A percentile compares a stretch with the other conserved stretches of the same genome.
Evolutionary conservation across 2,888 invertebrate species (phyloP).

Genomic region (Oscheius onirici): DNA sequence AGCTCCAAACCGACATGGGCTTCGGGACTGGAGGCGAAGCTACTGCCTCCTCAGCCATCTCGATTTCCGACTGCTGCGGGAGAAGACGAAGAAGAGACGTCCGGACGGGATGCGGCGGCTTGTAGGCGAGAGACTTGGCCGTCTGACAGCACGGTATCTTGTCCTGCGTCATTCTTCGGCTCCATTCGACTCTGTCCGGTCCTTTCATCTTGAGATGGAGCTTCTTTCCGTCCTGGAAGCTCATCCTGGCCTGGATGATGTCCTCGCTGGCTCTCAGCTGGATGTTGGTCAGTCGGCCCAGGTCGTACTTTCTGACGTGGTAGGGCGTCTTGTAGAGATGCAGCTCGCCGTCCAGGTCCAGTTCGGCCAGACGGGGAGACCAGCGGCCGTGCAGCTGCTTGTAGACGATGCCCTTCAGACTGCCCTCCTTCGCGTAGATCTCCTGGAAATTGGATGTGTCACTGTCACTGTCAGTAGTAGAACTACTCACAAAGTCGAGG

Average conservation of each 20-base stretch:
- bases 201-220: constrained; percentile 2
- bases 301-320: not conserved
- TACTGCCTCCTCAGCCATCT: no score
- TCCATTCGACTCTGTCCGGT: not conserved
- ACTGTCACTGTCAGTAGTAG: not conserved
- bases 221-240: not conserved
- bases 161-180: not conserved
- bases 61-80: no score
- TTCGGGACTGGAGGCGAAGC: no score
- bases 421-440: not conserved
- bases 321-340: not conserved
- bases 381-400: not conserved
- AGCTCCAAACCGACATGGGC: no score
- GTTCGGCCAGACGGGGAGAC: constrained; percentile 3
- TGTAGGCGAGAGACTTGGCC: not conserved
- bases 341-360: not conserved
- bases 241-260: constrained; percentile 6
- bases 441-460: no score
- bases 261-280: not conserved
- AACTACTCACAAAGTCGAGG: not conserved
- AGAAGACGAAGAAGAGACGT: no score
- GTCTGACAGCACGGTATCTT: not conserved
- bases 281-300: not conserved
- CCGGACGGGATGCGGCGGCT: no score
- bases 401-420: not conserved